Evolutionary conservation across 2,888 invertebrate species (phyloP).

Genomic region (Macrophya annulata): DNA sequence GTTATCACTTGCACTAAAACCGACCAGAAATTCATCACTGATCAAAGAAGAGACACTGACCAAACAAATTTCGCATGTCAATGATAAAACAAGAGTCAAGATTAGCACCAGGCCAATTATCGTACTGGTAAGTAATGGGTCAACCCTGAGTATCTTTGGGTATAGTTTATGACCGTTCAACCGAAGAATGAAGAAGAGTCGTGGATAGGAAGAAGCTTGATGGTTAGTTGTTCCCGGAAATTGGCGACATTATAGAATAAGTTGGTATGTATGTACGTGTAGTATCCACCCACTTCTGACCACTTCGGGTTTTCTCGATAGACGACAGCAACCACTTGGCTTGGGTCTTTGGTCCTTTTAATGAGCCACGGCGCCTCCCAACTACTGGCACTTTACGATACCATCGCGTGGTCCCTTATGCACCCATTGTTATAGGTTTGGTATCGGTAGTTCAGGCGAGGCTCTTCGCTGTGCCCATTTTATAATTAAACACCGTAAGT

Average conservation of each 20-base stretch:
- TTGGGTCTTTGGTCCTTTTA: slow-evolving; percentile 63
- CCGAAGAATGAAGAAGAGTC: not conserved
- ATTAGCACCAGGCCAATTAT: slow-evolving; percentile 41
- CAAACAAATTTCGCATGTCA: not conserved
- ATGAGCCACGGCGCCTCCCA: slow-evolving; percentile 64
- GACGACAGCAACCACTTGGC: not conserved
- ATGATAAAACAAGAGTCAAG: not conserved
- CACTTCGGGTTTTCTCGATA: slow-evolving; percentile 29
- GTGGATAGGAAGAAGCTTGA: not conserved
- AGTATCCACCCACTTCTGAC: slow-evolving; percentile 17
- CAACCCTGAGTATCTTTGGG: slow-evolving; percentile 4
- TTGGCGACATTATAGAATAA: slow-evolving; percentile 6
- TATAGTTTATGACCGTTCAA: slow-evolving; percentile 14
- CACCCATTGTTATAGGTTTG: slow-evolving; percentile 53
- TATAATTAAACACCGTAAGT: slow-evolving; percentile 51
- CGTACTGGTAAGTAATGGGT: not conserved
- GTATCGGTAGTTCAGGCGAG: slow-evolving; percentile 40
- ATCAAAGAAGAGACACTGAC: not conserved
- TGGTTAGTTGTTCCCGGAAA: not conserved
- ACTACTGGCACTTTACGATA: slow-evolving; percentile 63
- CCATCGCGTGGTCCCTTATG: slow-evolving; percentile 60
- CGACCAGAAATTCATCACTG: not conserved
- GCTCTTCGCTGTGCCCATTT: slow-evolving; percentile 21
- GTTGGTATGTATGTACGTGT: not conserved
- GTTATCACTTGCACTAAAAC: too few relatives aligned